These are phyloP conservation scores for Tetramorium parvispinum DNA, from an alignment of 1,140 invertebrate species.

Conservation along the genomic window DNA sequence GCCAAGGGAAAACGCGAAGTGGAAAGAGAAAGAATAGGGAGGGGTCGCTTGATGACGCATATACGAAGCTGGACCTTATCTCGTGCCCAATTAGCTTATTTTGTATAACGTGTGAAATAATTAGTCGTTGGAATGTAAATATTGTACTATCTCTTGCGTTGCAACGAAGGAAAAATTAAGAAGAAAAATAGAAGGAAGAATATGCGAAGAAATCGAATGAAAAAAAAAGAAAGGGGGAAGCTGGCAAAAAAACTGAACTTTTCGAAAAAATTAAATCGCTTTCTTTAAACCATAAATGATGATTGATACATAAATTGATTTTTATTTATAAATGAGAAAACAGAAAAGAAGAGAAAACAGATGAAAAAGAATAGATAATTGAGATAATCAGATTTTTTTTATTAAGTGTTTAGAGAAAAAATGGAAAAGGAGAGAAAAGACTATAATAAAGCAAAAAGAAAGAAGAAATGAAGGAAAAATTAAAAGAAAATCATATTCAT, in stretches of 20 bases:
- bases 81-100: neutral
- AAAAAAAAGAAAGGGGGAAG: neutral
- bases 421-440: neutral
- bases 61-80: constrained; percentile 8
- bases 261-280: too few species aligned
- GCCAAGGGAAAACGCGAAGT: neutral
- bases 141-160: neutral
- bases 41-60: constrained; percentile 12
- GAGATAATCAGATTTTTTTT: neutral
- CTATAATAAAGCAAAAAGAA: neutral
- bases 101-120: constrained; percentile 6
- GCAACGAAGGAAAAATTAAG: neutral
- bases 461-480: neutral
- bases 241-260: too few species aligned
- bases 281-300: too few species aligned
- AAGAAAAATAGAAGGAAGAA: neutral
- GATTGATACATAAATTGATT: too few species aligned
- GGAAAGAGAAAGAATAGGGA: constrained; percentile 32
- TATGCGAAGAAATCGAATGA: neutral
- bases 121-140: neutral
- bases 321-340: neutral
- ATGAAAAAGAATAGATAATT: neutral
- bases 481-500: neutral
- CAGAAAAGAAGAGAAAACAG: neutral
- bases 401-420: neutral